These are phyloP conservation scores for Enteromius radiatus DNA, from an alignment of 2,797 vertebrate species.

Conservation along the genomic window DNA sequence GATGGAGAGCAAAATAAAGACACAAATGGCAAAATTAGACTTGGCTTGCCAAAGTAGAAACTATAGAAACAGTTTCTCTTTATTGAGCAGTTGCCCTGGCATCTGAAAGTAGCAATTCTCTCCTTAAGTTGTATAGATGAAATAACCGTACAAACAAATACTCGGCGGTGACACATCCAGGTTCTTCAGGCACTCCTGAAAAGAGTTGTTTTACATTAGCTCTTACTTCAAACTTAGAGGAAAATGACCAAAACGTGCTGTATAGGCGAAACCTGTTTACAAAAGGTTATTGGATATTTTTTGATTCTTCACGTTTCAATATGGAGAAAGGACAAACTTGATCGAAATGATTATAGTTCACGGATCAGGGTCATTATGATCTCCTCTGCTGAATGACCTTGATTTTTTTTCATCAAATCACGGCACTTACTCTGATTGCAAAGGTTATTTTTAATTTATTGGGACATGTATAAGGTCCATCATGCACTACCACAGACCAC, in stretches of 20 bases:
- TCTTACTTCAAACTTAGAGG: background rate
- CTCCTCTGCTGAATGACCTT: background rate
- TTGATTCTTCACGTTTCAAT: background rate
- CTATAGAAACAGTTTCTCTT: conserved; percentile 12
- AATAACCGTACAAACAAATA: conserved; percentile 15
- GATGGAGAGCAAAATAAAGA: conserved; percentile 30
- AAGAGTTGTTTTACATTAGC: conserved; percentile 19
- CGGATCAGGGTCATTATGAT: background rate
- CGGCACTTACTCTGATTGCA: background rate
- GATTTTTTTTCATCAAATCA: conserved; percentile 8
- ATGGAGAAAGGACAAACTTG: background rate
- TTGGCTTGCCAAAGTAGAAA: conserved; percentile 17
- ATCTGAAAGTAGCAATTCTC: conserved; percentile 30
- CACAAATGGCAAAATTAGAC: conserved; percentile 39
- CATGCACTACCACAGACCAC: background rate
- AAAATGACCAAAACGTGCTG: background rate
- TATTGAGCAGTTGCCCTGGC: conserved; percentile 18
- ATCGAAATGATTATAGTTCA: background rate
- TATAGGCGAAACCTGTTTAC: background rate
- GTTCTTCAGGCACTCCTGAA: conserved; percentile 21
- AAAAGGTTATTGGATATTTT: background rate
- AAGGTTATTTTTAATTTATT: background rate
- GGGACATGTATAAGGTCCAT: background rate
- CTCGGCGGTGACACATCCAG: background rate
- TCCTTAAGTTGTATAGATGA: conserved; percentile 15